Evolutionary conservation across 2,113 vertebrate species (phyloP), one percentile per base, ranked within the genome.

Genomic region (Anolis carolinensis): DNA sequence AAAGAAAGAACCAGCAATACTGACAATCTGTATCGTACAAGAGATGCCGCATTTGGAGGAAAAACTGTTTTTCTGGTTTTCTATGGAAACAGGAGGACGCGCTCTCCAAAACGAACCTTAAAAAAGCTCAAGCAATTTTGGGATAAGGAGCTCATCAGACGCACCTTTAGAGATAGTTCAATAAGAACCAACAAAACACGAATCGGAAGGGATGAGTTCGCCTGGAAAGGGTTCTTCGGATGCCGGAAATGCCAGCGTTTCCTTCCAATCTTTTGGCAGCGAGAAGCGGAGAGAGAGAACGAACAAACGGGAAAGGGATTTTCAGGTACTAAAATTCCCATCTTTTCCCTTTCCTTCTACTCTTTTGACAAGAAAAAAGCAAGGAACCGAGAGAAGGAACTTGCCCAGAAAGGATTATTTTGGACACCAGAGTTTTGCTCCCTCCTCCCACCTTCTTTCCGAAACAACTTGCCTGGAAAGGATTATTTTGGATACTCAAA

Each of bases 1-100:
- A 96, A 96, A 23, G 39, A 59, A 96, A 96, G 94, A 95, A 97
- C 94, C 96, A 96, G 96, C n/a, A 98, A 99, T 98, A 99, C 98
- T 99, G 98, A 98, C 97, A 97, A 96, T 52, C 96, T 96, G 39
- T 96, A 98, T 97, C 97, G 97, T 97, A 98, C 98, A 98, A 96
- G 97, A 68, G 65, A n/a, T 6, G 36, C 39, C 97, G 25, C 27
- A 27, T 10, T 67, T 6, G 25, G 7, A 23, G 27, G 27, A 27
- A 44, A 44, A 44, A 44, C 2, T 5, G 39, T 44, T 44, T 44
- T 44, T 44, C 94, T 90, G 95, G 83, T 92, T 93, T 93, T 83
- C 68, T 48, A 81, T 89, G 94, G 13, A 23, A 88, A 92, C 93
- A 93, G 93, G 10, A 14, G 55, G 55, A 18, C 3, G 55, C 14